Percentiles rank a stretch among this genome's conserved stretches.
These are phyloP conservation scores for Phyllotreta striolata DNA, from an alignment of 2,888 invertebrate genomes.

Conservation along the genomic window DNA sequence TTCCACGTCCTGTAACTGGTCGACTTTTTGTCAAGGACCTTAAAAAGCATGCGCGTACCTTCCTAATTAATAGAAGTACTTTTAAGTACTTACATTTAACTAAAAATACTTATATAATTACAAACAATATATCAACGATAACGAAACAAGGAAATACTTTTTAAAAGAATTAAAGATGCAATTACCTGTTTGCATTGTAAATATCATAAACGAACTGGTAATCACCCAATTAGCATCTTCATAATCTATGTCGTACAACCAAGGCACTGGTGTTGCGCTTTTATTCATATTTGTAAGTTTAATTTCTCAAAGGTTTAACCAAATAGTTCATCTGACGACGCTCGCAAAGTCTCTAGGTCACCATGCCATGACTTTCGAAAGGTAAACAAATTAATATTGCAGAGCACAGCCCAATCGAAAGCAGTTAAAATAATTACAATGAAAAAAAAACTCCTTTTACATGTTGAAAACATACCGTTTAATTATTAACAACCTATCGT, in stretches of 20 bases:
- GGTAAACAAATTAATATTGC: constrained; percentile 17
- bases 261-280: constrained; percentile 40
- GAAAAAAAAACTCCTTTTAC: constrained; percentile 1
- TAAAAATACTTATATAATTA: constrained; percentile 1
- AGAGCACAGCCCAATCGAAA: not conserved
- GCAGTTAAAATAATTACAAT: constrained; percentile 8
- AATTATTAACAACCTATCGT: too few species aligned
- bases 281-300: not conserved
- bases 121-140: not conserved
- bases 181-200: constrained; percentile 91
- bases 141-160: not conserved
- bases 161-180: not conserved
- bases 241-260: constrained; percentile 68
- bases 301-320: not conserved
- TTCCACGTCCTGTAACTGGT: too few species aligned
- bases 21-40: too few species aligned
- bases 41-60: too few species aligned
- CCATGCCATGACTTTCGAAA: constrained; percentile 6
- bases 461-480: not conserved
- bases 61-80: not conserved
- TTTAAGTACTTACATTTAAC: not conserved
- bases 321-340: not conserved
- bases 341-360: not conserved
- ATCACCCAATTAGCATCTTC: constrained; percentile 92
- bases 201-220: constrained; percentile 88